Evolutionary conservation across 92 coral and sea anemone genomes (phyloP).

Genomic region (Metridium senile): DNA sequence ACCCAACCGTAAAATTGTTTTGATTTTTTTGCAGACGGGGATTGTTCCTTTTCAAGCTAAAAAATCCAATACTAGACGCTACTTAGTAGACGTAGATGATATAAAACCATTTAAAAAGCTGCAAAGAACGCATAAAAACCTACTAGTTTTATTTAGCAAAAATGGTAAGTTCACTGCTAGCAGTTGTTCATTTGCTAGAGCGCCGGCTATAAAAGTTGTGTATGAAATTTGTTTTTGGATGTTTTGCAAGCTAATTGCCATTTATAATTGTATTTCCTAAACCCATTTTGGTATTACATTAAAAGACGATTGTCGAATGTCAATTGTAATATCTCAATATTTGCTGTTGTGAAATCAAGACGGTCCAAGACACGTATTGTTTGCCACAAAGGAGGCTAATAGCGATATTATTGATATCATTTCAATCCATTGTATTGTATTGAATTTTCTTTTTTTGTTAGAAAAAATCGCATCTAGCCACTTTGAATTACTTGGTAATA

Average conservation of each 20-base stretch:
- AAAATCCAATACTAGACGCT: conserved; percentile 73
- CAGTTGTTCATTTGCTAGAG: conserved; percentile 10
- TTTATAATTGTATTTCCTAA: neutral
- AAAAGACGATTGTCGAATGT: neutral
- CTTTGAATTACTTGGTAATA: conserved; percentile 65
- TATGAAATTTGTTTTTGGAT: neutral
- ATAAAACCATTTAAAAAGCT: conserved; percentile 93
- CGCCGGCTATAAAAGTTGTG: no score
- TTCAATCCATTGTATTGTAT: no score
- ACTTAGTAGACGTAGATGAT: conserved; percentile 75
- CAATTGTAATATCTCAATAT: neutral
- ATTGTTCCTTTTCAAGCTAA: conserved; percentile 58
- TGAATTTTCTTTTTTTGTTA: conserved; percentile 27
- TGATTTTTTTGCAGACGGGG: conserved; percentile 40
- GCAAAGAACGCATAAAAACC: conserved; percentile 89
- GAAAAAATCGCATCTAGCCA: conserved; percentile 79
- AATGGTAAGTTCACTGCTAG: conserved; percentile 58
- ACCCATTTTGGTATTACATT: neutral
- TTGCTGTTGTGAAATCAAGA: neutral
- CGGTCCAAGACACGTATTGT: neutral
- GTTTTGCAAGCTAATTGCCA: neutral
- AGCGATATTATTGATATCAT: neutral
- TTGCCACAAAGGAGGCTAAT: neutral
- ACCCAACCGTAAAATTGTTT: conserved; percentile 23
- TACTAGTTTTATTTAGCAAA: conserved; percentile 82